Base-by-base conservation (phyloP, 2,797 vertebrate species). In the Sitta carolinensis region DNA sequence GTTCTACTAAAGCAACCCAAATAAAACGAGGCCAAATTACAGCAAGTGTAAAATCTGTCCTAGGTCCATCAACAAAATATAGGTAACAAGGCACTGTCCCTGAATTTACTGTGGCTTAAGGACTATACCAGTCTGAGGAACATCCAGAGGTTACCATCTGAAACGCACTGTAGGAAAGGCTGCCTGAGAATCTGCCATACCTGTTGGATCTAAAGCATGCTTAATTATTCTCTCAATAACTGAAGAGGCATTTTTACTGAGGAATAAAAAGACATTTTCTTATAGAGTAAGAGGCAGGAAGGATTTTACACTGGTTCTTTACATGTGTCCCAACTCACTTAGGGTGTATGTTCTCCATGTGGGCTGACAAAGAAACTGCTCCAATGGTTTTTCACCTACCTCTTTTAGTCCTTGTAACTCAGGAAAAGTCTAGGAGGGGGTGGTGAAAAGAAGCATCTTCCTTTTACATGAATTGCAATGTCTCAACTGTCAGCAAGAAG, bases 281-380 rank as follows among this genome's bases (percentile, higher is more conserved):
- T 36, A 16, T 15, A 61, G 4, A 25, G 5, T n/a, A 58, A 50
- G 27, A 68, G 52, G 30, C 16, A 62, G n/a, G 89, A 45, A 66
- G 3, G 4, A 10, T 66, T 78, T 82, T 66, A 16, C 7, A 79
- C 48, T 3, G 4, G 5, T 51, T 76, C 27, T 66, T 66, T 36
- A 25, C 1, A 0, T 23, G 22, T 25, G 7, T 38, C 12, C 5
- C 1, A 3, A 11, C 16, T 81, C 38, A 48, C 22, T 30, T 59
- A 11, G 2, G 1, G 3, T 34, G 12, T 21, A 11, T 32, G 7
- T 26, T 21, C 13, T 50, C 20, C 18, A 10, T 4, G 2, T 11
- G 13, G 8, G 13, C 43, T 82, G 36, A 73, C 32, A 43, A 36
- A 87, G 36, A 7, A 64, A 26, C 6, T 9, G 4, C 42, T 83